phyloP scores from a whole-genome alignment of 2,797 vertebrate species.

The Orientallactaga sibirica region DNA sequence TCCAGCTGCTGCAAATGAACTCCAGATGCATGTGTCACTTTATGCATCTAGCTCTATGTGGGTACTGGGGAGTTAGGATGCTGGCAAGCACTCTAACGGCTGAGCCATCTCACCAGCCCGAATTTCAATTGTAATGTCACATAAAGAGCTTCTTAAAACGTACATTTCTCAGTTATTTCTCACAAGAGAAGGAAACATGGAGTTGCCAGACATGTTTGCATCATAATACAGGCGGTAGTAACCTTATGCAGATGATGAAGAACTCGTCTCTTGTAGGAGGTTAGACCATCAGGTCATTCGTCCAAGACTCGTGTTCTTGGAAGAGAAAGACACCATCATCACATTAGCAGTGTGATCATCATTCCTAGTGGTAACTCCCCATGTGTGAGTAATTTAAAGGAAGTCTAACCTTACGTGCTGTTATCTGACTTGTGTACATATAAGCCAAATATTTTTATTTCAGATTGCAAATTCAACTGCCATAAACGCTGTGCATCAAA shows the following conservation, averaged over 20 bases:
- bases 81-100: no score
- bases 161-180: no score
- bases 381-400: constrained; percentile 29
- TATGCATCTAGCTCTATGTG: no score
- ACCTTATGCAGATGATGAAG: constrained; percentile 26
- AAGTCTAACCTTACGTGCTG: constrained; percentile 43
- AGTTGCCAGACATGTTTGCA: not conserved
- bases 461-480: constrained; percentile 99
- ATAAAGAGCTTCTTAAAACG: constrained; percentile 35
- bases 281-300: not conserved
- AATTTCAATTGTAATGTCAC: not conserved
- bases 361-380: constrained; percentile 24
- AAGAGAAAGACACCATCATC: constrained; percentile 23
- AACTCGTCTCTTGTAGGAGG: not conserved
- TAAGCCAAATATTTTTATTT: constrained; percentile 56
- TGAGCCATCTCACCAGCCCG: no score
- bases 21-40: no score
- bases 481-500: constrained; percentile 98
- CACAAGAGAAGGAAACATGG: not conserved
- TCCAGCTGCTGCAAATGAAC: no score
- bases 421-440: constrained; percentile 26
- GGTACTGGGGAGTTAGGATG: no score
- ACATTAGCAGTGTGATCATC: not conserved
- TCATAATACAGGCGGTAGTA: not conserved
- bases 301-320: constrained; percentile 22